phyloP scores from a whole-genome alignment of 2,113 vertebrate species.

The Epinephelus moara region DNA sequence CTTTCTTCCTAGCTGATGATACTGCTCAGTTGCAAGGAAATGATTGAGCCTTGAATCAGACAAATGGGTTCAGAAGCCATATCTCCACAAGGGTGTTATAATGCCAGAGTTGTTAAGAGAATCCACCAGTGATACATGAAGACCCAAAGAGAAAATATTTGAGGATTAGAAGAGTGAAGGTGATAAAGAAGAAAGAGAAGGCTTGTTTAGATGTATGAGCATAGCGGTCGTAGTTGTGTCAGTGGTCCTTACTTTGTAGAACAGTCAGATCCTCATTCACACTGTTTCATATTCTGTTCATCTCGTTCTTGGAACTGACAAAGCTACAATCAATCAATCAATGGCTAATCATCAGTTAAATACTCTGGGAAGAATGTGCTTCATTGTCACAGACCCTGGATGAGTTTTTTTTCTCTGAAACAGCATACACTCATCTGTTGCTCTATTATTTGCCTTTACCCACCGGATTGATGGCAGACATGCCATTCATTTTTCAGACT shows the following conservation, averaged over 20 bases:
- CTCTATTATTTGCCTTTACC: background rate
- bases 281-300: background rate
- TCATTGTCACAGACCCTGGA: slow-evolving; percentile 11
- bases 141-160: background rate
- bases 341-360: background rate
- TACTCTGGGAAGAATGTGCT: background rate
- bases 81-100: background rate
- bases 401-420: slow-evolving; percentile 5
- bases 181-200: background rate
- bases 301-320: background rate
- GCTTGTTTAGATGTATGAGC: background rate
- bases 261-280: background rate
- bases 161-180: background rate
- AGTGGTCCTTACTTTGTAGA: background rate
- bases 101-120: background rate
- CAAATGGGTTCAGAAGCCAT: background rate
- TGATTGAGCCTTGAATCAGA: background rate
- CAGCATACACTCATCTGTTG: slow-evolving; percentile 4
- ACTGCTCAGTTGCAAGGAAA: background rate
- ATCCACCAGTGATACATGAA: background rate
- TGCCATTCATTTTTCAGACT: background rate
- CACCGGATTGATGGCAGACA: background rate
- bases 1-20: background rate
- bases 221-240: background rate
- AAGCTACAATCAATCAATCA: background rate